These are phyloP conservation scores for Dryococelus australis DNA, from an alignment of 2,888 invertebrate genomes.

Conservation along the genomic window DNA sequence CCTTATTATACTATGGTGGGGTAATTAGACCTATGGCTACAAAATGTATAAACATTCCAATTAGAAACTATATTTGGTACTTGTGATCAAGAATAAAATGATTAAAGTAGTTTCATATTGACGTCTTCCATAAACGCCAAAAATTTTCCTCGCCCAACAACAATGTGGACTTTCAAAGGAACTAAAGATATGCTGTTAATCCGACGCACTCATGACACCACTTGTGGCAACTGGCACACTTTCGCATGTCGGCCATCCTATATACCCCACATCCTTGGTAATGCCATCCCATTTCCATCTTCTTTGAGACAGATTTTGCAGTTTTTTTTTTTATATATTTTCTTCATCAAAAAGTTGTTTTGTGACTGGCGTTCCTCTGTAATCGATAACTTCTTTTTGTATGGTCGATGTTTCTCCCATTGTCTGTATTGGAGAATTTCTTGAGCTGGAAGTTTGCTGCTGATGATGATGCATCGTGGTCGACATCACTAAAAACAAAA, in stretches of 20 bases:
- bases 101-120: neutral
- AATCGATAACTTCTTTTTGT: neutral
- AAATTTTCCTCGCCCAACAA: neutral
- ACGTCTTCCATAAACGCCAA: neutral
- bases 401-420: neutral
- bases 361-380: constrained; percentile 16
- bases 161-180: neutral
- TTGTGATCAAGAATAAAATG: neutral
- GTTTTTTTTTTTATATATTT: neutral
- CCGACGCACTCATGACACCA: neutral
- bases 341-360: neutral
- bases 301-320: neutral
- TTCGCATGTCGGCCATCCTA: neutral
- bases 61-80: neutral
- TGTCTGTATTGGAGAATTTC: neutral
- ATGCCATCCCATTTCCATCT: constrained; percentile 5
- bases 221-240: neutral
- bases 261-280: neutral
- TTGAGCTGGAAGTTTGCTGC: neutral
- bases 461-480: neutral
- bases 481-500: no score
- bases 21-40: neutral
- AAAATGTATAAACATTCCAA: neutral
- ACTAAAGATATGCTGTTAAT: neutral
- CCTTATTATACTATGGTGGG: constrained; percentile 18